A percentile compares a stretch with the other conserved stretches of the same genome.
phyloP scores from a whole-genome alignment of 2,113 vertebrate species.

The Anthoscopus minutus region DNA sequence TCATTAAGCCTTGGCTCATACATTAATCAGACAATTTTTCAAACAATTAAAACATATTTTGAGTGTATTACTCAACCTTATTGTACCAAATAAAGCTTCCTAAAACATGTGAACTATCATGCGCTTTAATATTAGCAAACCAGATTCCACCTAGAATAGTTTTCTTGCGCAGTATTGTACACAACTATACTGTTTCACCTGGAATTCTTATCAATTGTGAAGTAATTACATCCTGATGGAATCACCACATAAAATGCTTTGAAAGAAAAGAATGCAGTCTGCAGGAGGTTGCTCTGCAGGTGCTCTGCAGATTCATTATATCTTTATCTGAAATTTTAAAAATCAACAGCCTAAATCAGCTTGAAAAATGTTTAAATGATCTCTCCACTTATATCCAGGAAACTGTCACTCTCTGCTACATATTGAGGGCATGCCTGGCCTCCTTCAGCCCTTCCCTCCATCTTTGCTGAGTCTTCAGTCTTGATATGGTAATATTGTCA shows the following conservation, averaged over 20 bases:
- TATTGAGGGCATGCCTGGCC: not conserved
- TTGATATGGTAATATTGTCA: not conserved
- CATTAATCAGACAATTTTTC: conserved; percentile 5
- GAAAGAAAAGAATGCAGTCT: not conserved
- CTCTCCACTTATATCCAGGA: not conserved
- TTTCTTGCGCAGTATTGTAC: not conserved
- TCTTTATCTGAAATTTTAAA: not conserved
- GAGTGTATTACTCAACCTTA: not conserved
- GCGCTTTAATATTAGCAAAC: not conserved
- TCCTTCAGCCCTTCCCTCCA: not conserved
- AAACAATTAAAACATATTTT: not conserved
- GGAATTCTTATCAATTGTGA: not conserved
- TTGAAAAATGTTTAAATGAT: not conserved
- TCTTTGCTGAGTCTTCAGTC: not conserved
- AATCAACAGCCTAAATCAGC: not conserved
- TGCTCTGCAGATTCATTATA: not conserved
- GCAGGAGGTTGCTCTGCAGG: not conserved
- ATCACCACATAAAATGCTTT: not conserved
- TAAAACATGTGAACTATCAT: not conserved
- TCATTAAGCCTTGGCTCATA: not conserved
- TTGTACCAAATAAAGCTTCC: not conserved
- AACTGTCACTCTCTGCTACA: not conserved
- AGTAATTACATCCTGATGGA: not conserved
- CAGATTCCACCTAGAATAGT: not conserved
- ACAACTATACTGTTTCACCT: not conserved